phyloP scores from a whole-genome alignment of 2,797 vertebrate genomes.

The Tympanoctomys barrerae region DNA sequence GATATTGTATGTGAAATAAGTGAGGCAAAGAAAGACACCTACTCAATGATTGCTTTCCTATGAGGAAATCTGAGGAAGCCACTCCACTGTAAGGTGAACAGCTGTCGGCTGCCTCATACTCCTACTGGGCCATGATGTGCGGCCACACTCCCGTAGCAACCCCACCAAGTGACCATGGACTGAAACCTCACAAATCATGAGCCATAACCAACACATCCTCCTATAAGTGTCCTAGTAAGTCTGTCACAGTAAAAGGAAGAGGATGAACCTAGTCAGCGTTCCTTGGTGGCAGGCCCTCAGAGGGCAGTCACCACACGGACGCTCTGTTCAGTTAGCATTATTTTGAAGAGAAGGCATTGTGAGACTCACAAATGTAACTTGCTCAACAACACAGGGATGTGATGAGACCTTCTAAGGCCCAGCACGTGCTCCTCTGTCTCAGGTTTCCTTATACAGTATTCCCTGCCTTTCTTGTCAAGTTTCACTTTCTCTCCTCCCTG shows the following conservation, averaged over 20 bases:
- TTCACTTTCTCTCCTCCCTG: not conserved
- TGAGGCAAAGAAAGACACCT: too few species aligned
- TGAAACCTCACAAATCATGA: not conserved
- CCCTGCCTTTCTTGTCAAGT: not conserved
- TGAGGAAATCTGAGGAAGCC: not conserved
- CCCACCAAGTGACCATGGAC: not conserved
- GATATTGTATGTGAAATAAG: too few species aligned
- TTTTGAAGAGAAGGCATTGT: conserved; percentile 11
- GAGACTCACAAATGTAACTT: not conserved
- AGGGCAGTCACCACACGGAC: not conserved
- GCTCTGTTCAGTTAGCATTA: not conserved
- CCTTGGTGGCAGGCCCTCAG: not conserved
- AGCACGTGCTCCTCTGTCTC: too few species aligned
- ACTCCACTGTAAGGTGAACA: not conserved
- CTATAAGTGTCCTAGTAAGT: not conserved
- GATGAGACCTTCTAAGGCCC: not conserved
- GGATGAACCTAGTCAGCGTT: not conserved
- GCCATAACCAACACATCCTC: not conserved
- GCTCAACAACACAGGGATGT: not conserved
- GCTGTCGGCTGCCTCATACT: not conserved
- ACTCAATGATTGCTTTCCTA: fast-evolving
- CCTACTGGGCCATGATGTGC: not conserved
- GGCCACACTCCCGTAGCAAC: not conserved
- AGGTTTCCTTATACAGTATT: not conserved
- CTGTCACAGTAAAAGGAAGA: not conserved